Evolutionary conservation across 2,113 vertebrate species (phyloP), one percentile per base, ranked within the genome.

Genomic region (Ageneiosus marmoratus): DNA sequence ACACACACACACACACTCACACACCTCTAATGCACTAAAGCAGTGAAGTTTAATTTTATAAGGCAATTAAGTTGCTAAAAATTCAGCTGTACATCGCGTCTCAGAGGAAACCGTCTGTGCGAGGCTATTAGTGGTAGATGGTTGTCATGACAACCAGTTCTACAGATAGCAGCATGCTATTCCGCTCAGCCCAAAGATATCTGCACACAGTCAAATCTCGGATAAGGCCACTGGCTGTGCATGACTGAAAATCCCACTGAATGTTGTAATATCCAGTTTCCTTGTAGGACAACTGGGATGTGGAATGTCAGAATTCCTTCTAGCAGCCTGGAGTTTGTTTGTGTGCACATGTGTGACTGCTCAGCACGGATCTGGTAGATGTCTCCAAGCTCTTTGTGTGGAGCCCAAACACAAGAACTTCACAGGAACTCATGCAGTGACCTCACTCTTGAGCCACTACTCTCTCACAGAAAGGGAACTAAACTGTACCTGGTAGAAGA

Each of bases 61-160:
- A 51, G 46, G 72, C 72, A 74, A 74, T 51, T 51, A 51, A 32
- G 72, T 74, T 50, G 72, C 72, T 74, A 74, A 74, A 74, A 74
- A 74, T 32, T 74, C 72, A 51, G 5, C 46, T 8, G 72, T 74
- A 51, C 48, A 32, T 15, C 18, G 4, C 16, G 27, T 32, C 72
- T 32, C 18, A 22, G 48, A 74, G 72, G 48, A 74, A 74, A 51
- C 44, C 8, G 67, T 70, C 70, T 73, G 70, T 32, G 8, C 27
- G 72, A 32, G 72, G 72, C n/a, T 74, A 51, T 74, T 74, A 29
- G 48, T 32, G 10, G 72, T 27, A 74, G 72, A 51, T 4, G 9
- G 72, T 74, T 51, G 72, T 22, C 72, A 51, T 74, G 72, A 7
- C 48, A 51, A 74, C 48, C 72, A 20, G 4, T 18, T 32, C 46